Evolutionary conservation across 2,797 vertebrate genomes (phyloP).

Genomic region (Lepilemur ruficaudatus): DNA sequence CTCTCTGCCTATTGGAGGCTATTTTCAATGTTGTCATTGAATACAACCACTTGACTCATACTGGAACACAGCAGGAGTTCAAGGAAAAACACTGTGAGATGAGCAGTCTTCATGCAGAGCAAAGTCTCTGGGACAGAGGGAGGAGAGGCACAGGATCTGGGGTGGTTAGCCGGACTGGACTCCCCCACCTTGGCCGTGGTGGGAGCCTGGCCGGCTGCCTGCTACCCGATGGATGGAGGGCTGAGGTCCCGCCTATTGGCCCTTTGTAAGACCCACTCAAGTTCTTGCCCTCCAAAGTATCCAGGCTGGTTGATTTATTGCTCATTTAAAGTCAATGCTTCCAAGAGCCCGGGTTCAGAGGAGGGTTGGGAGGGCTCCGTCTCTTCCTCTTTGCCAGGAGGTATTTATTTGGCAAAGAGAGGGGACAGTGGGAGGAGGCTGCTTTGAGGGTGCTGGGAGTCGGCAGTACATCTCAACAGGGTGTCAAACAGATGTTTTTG

Average conservation of each 20-base stretch:
- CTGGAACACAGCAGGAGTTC: background rate
- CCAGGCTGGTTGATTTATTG: background rate
- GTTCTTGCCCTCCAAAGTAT: background rate
- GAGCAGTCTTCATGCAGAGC: background rate
- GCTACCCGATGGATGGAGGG: accelerated
- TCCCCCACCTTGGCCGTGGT: background rate
- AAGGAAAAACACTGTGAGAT: background rate
- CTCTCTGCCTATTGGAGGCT: background rate
- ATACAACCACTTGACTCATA: background rate
- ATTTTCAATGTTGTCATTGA: background rate
- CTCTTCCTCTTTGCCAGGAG: background rate
- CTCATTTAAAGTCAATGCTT: background rate
- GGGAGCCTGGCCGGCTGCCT: background rate
- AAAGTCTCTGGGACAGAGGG: background rate
- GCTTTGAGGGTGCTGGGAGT: background rate
- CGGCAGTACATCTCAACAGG: background rate
- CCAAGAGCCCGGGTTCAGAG: background rate
- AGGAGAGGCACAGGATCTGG: too few relatives aligned
- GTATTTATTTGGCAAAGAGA: slow-evolving; percentile 12
- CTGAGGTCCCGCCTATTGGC: background rate
- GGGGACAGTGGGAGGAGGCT: background rate
- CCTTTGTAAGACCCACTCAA: background rate
- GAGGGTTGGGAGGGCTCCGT: background rate
- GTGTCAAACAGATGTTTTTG: slow-evolving; percentile 66
- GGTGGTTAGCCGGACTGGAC: background rate